Evolutionary conservation across 2,888 invertebrate species (phyloP).

Genomic region (Acleris literana): DNA sequence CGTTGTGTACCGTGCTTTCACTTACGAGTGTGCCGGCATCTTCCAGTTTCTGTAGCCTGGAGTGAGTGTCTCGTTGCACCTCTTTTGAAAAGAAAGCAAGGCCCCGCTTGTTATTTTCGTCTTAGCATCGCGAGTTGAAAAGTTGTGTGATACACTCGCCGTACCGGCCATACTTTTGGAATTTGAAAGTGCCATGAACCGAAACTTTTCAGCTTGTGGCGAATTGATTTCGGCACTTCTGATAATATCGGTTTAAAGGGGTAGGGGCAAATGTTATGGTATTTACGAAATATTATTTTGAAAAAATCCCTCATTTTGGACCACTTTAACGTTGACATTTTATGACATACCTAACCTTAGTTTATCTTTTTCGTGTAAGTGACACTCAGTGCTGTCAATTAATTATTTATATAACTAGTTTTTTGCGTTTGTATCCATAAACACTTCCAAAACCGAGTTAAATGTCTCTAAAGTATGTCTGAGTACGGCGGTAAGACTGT

Average conservation of each 20-base stretch:
- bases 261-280: not conserved
- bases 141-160: slow-evolving; percentile 1
- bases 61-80: slow-evolving; percentile 26
- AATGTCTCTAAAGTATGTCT: too few species aligned
- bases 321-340: too few species aligned
- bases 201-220: slow-evolving; percentile 3
- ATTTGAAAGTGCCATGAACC: not conserved
- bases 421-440: too few species aligned
- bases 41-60: not conserved
- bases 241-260: not conserved
- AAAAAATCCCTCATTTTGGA: too few species aligned
- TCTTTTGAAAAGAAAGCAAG: slow-evolving; percentile 14
- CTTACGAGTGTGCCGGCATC: not conserved
- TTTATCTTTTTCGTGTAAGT: too few species aligned
- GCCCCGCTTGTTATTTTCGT: slow-evolving; percentile 17
- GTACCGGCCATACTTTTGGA: not conserved
- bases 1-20: not conserved
- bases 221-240: not conserved
- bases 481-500: too few species aligned
- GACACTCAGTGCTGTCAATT: too few species aligned
- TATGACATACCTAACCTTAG: too few species aligned
- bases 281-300: too few species aligned
- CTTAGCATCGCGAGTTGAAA: not conserved
- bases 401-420: too few species aligned
- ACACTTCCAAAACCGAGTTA: too few species aligned